Base-by-base conservation (phyloP, 2,797 vertebrate genomes). In the Notolepis coatsorum region DNA sequence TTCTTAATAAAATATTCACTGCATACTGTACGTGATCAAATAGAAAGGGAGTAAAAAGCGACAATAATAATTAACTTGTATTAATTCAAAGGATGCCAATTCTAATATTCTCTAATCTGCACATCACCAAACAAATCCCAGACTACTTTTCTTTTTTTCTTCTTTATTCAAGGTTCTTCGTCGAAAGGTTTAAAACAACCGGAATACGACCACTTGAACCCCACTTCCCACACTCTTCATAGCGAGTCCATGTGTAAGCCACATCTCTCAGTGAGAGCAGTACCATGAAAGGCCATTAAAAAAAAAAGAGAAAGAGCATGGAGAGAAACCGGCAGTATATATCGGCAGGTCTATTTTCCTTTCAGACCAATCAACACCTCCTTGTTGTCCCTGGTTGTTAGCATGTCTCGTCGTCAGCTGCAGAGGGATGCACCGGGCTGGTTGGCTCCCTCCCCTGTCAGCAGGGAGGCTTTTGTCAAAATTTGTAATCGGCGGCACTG, bases 281-380 rank as follows among this genome's bases (percentile, higher is more conserved):
- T 28, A 37, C 13, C 52, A 46, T 49, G 18, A 7, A 49, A 20
- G 13, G 45, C 27, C 17, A 5, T 52, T 7, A 33, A 35, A 35
- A 37, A 3, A 12, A 3, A 5, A 20, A 38, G 27, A 27, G 49
- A 5, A 24, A 45, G 47, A 57, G 42, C 43, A 35, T 54, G 42
- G 62, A 63, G 73, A 30, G 52, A 70, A 56, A 54, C 56, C 68
- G 71, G 56, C 51, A 45, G 33, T 37, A 73, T 63, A 77, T 81
- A 84, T 80, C 42, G 52, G 72, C 76, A 78, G 73, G 82, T 89
- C 89, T 91, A 89, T 90, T 88, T 88, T 88, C 77, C 88, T 81
- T 89, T 82, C 82, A 70, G 75, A 81, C 80, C 78, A 85, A 79
- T 92, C 88, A 91, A 87, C 91, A 90, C 90, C 90, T 90, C 75